Percentiles rank a stretch among this genome's conserved stretches.
These are phyloP conservation scores for Chloroceryle inda DNA, from an alignment of 2,797 vertebrate genomes.

Conservation along the genomic window DNA sequence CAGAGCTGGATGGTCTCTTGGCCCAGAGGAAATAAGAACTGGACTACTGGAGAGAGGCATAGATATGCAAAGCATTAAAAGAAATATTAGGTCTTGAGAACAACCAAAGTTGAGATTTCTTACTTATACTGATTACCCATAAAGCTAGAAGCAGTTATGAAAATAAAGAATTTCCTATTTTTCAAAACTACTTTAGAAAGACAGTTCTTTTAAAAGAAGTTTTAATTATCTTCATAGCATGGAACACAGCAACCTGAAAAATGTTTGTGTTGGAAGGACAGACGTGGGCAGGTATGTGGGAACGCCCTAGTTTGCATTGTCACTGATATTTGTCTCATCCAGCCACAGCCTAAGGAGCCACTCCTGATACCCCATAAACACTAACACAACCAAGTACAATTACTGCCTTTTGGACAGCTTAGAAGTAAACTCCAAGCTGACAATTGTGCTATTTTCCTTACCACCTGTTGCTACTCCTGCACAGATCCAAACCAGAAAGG, in stretches of 20 bases:
- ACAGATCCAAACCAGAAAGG: not conserved
- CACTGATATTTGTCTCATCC: not conserved
- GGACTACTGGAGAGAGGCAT: not conserved
- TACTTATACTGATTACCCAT: not conserved
- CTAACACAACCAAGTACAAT: not conserved
- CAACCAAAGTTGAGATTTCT: not conserved
- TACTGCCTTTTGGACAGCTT: not conserved
- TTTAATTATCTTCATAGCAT: not conserved
- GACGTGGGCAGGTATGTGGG: not conserved
- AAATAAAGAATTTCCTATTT: not conserved
- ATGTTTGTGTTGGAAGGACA: not conserved
- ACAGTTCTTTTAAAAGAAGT: not conserved
- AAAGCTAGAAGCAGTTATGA: not conserved
- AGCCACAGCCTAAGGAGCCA: not conserved
- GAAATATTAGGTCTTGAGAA: not conserved
- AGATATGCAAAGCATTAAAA: not conserved
- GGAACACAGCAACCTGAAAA: not conserved
- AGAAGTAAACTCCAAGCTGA: not conserved
- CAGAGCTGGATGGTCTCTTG: slow-evolving; percentile 14
- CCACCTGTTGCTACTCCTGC: not conserved
- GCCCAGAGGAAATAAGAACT: not conserved
- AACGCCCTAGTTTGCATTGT: not conserved
- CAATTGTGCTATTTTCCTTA: not conserved
- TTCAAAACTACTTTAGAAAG: not conserved
- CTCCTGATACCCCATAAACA: not conserved